Base-by-base conservation (phyloP, 2,888 invertebrate species). In the Hypercompe scribonia region DNA sequence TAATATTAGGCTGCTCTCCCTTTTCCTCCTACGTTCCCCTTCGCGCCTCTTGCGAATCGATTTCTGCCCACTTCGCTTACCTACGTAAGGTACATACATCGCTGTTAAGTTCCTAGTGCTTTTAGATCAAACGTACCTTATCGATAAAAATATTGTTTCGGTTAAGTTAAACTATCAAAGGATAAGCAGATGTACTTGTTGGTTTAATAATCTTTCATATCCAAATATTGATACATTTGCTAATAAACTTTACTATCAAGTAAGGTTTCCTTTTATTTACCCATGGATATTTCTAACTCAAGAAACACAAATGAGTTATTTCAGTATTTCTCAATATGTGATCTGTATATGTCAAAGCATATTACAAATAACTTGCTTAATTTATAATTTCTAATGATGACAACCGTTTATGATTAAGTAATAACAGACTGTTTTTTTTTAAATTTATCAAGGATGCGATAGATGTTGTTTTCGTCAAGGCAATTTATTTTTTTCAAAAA, bases 1-100 rank as follows among this genome's bases (percentile, higher is more conserved):
- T 88, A 86, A 88, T 88, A 88, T 78, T 83, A 82, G 81, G 81
- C 80, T 85, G 78, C 78, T 78, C 77, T 78, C 84, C 85, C 86
- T 82, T 85, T 83, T 81, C 77, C 84, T 76, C 83, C 84, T 86
- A 84, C 81, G 77, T 77, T 82, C 80, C 81, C 78, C 75, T 76
- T 78, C 85, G 84, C 86, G 85, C 82, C 87, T 86, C 87, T 86
- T 82, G 86, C 86, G 82, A 86, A 92, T 92, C 90, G 91, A 93
- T 94, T 89, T 86, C 80, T 79, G 75, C 71, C 70, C 69, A 76
- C 68, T 66, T 74, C 69, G 75, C 68, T 66, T 74, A 68, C 70
- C 74, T 70, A 63, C 50, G 31, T 46, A 46, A 5, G 50, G 10
- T n/a, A 54, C 50, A 50, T 50, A 54, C 50, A 54, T 54, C 68